These are phyloP conservation scores for Drosophila monieri DNA, from an alignment of 2,888 invertebrate genomes.

Conservation along the genomic window DNA sequence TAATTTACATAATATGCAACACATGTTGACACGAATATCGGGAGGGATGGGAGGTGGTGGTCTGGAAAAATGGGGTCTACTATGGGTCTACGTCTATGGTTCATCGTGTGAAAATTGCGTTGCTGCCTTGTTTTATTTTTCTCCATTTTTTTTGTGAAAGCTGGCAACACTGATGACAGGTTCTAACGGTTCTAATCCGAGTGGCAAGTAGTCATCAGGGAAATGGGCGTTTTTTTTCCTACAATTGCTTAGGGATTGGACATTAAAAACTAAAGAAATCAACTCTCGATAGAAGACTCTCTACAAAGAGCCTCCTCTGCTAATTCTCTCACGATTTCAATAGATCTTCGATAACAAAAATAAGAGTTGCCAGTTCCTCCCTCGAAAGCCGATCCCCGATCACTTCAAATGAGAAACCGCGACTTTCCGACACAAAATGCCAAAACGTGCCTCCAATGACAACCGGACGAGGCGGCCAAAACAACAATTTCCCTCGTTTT, in stretches of 20 bases:
- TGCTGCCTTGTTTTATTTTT: background rate
- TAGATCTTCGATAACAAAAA: background rate
- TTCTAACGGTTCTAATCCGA: constrained; percentile 29
- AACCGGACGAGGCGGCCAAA: constrained; percentile 68
- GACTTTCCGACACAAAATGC: constrained; percentile 62
- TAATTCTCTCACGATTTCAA: constrained; percentile 21
- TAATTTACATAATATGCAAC: constrained; percentile 77
- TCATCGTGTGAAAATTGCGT: constrained; percentile 48
- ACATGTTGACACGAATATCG: constrained; percentile 71
- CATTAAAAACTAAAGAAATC: background rate
- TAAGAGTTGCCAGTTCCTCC: background rate
- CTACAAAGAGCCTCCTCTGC: too few relatives aligned
- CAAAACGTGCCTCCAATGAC: constrained; percentile 43
- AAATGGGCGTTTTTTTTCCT: background rate
- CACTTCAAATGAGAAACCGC: constrained; percentile 55
- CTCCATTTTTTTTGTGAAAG: constrained; percentile 11
- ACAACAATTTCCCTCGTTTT: constrained; percentile 66
- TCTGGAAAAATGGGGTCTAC: constrained; percentile 8
- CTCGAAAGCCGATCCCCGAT: constrained; percentile 11
- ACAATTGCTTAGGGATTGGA: background rate
- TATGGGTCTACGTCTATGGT: constrained; percentile 9
- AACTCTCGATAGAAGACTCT: background rate
- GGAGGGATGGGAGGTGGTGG: constrained; percentile 1
- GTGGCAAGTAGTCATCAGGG: constrained; percentile 8
- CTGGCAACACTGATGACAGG: constrained; percentile 17